Conservation (phyloP, 2,888 invertebrate genomes). For the Eristalinus sepulchralis region DNA sequence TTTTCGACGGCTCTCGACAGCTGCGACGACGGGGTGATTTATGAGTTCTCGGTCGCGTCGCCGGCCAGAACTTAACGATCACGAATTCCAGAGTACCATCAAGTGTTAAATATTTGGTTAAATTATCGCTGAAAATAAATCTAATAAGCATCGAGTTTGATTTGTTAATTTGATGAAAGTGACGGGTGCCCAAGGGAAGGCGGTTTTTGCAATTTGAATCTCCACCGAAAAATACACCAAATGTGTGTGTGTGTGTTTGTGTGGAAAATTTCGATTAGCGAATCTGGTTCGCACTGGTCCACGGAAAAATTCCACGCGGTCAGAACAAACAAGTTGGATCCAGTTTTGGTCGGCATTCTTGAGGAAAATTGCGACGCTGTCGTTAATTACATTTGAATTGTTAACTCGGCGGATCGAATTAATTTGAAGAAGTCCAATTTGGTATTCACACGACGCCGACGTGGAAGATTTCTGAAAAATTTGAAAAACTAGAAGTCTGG, state of each 20-base stretch:
- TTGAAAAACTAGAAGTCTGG: conserved; percentile 16
- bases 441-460: conserved; percentile 22
- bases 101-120: conserved; percentile 26
- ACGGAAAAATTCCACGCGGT: not conserved
- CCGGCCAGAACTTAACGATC: conserved; percentile 14
- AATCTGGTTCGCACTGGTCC: not conserved
- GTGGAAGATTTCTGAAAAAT: conserved; percentile 21
- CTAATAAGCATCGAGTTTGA: not conserved
- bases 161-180: not conserved
- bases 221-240: no score
- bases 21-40: not conserved
- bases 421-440: not conserved
- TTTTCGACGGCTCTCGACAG: not conserved
- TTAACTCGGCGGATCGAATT: not conserved
- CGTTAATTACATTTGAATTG: conserved; percentile 1
- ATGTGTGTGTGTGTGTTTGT: no score
- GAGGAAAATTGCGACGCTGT: conserved; percentile 11
- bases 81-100: conserved; percentile 39
- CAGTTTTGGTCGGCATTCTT: not conserved
- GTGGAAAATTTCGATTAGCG: not conserved
- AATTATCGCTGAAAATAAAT: conserved; percentile 45
- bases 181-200: not conserved
- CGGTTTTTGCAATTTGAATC: no score
- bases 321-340: not conserved
- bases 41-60: not conserved